Evolutionary conservation across 2,797 vertebrate species (phyloP), one percentile per base, ranked within the genome.

Genomic region (Manis crassicaudata): DNA sequence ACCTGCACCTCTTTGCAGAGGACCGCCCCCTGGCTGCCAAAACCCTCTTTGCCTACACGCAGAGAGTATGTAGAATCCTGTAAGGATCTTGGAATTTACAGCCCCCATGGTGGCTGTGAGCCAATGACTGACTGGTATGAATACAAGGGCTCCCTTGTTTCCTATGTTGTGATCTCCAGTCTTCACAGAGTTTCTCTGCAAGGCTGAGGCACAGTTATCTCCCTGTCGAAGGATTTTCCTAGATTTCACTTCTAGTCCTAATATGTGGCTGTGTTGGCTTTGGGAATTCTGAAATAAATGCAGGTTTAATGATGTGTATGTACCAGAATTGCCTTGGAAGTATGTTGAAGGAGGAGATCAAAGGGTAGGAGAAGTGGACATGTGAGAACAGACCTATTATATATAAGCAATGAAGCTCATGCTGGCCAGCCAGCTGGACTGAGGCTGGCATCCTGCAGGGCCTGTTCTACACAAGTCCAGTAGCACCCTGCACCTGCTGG

Each of bases 381-480:
- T 43, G 20, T 88, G 43, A 87, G 25, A 32, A 67, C 67, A 67
- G 29, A n/a, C 8, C 11, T 52, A 4, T 32, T 68, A 12, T 16
- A 23, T 58, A 62, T 16, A 58, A 32, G 11, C 18, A 50, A 9
- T 50, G n/a, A 70, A 35, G 7, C 4, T 77, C 7, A 67, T 12
- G 0, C 13, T 21, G 1, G 6, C 8, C 32, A 77, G n/a, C 14
- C 52, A 72, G 0, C 35, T 96, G 96, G 96, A 80, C 17, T 95
- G 86, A 16, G 94, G 97, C 32, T 91, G 65, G 6, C 0, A 52
- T 97, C 23, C 81, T 97, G 20, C 84, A 97, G 62, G 80, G 96
- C 35, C 29, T 98, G 23, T 95, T 98, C 3, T 96, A 95, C 94
- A 88, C 0, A 62, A 96, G 7, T 93, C 88, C 3, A 96, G 92